Conservation (phyloP, 64 coral and sea anemone species). For the Astreopora myriophthalma region DNA sequence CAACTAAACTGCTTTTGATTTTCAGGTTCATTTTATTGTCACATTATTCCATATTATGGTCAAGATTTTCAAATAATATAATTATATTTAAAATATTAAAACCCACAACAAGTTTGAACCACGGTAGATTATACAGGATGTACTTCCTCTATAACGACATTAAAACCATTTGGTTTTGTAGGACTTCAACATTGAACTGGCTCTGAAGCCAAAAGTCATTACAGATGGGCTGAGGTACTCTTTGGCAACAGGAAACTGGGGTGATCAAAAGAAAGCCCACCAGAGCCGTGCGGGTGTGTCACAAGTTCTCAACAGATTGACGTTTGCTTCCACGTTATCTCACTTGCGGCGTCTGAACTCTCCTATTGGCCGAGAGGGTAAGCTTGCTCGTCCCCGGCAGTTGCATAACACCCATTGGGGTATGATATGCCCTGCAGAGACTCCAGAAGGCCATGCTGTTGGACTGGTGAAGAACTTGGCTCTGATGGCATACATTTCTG, state of each 20-base stretch:
- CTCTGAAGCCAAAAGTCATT: conserved; percentile 94
- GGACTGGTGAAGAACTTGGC: conserved; percentile 98
- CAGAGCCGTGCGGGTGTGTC: conserved; percentile 89
- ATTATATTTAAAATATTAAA: no score
- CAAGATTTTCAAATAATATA: no score
- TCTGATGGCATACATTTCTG: conserved; percentile 99
- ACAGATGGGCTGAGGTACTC: conserved; percentile 96
- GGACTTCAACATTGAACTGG: conserved; percentile 99
- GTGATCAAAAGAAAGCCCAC: conserved; percentile 98
- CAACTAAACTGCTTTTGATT: no score
- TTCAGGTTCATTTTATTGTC: no score
- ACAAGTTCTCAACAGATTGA: conserved; percentile 94
- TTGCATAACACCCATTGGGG: conserved; percentile 99
- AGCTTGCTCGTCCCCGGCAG: conserved; percentile 95
- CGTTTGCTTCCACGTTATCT: conserved; percentile 96
- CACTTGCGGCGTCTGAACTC: conserved; percentile 98
- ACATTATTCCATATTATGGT: no score
- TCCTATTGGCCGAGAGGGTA: conserved; percentile 98
- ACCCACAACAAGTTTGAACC: no score
- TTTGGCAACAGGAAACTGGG: conserved; percentile 98
- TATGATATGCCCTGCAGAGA: conserved; percentile 99
- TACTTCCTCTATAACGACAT: background rate
- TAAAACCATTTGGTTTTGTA: background rate
- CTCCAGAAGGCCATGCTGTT: conserved; percentile 98
- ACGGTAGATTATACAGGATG: no score